Evolutionary conservation across 2,888 invertebrate species (phyloP), one percentile per base, ranked within the genome.

Genomic region (Galeopsomyia nigrocyanea): DNA sequence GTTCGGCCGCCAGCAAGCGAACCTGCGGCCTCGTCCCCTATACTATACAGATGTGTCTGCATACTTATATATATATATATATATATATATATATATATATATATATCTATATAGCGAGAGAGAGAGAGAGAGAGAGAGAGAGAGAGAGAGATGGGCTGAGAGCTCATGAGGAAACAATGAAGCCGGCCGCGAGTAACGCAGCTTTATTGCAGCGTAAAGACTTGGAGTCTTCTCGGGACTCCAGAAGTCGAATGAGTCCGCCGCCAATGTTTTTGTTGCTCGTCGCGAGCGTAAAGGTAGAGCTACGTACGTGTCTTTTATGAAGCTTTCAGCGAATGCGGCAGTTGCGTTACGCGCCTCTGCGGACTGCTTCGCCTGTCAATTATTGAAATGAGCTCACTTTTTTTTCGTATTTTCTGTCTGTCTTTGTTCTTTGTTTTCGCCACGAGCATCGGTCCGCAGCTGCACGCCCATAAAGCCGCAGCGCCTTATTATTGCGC

Each of bases 341-440:
- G 82, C 84, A 85, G 84, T 84, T 84, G 83, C 80, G 82, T 80
- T 82, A 80, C 81, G 81, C 55, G 78, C 79, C 77, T 73, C 73
- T 73, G 3, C 2, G 76, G 77, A 76, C 14, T 75, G 71, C 71
- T 65, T 63, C 73, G 81, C 78, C 82, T 84, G 83, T 86, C 84
- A 85, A 85, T 86, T 86, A 86, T 86, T 85, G 83, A 85, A 86
- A 86, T 84, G 82, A 85, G 85, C 84, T 84, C 85, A 86, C n/a
- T n/a, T n/a, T n/a, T n/a, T 85, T 85, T 84, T 86, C 82, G 82
- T 84, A 22, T 68, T 71, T 73, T 70, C 67, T 68, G 70, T 19
- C 5, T 21, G 7, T 60, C 46, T 53, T 47, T 17, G n/a, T 69
- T 19, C 3, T 21, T 16, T 60, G 5, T 50, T 47, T 19, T 13